These are phyloP conservation scores for Bombus polaris DNA, from an alignment of 1,140 invertebrate genomes.

Conservation along the genomic window DNA sequence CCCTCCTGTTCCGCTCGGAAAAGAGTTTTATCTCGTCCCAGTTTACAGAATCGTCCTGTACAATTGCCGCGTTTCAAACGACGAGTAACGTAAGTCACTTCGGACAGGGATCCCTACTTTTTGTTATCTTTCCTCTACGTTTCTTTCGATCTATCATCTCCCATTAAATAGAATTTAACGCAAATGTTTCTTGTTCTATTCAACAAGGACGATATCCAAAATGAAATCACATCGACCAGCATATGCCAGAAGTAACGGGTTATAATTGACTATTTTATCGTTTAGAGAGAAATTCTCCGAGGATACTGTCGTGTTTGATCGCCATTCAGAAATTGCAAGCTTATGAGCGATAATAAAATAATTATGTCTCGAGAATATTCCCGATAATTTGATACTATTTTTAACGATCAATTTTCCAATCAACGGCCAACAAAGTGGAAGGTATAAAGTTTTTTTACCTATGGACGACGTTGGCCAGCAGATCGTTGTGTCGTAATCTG, in stretches of 20 bases:
- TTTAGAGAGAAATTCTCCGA: too few species aligned
- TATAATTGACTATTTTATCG: too few species aligned
- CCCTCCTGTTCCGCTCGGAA: background rate
- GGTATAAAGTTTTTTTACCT: slow-evolving; percentile 85
- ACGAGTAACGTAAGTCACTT: background rate
- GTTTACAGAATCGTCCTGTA: slow-evolving; percentile 24
- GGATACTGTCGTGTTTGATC: too few species aligned
- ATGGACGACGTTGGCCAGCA: slow-evolving; percentile 97
- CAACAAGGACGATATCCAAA: too few species aligned
- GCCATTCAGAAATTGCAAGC: too few species aligned
- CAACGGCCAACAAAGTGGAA: background rate
- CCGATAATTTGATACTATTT: background rate
- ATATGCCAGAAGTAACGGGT: too few species aligned
- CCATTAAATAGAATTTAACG: too few species aligned
- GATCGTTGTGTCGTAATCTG: slow-evolving; percentile 95
- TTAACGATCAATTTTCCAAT: too few species aligned
- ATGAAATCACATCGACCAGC: too few species aligned
- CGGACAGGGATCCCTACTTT: background rate
- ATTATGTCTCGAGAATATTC: background rate
- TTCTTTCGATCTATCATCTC: too few species aligned
- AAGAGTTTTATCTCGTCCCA: slow-evolving; percentile 10
- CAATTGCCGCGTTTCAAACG: background rate
- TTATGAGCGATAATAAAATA: too few species aligned
- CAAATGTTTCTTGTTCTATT: too few species aligned
- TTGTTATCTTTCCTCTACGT: background rate